Conservation (phyloP, 2,888 invertebrate genomes). For the Leptopilina drosophilae region DNA sequence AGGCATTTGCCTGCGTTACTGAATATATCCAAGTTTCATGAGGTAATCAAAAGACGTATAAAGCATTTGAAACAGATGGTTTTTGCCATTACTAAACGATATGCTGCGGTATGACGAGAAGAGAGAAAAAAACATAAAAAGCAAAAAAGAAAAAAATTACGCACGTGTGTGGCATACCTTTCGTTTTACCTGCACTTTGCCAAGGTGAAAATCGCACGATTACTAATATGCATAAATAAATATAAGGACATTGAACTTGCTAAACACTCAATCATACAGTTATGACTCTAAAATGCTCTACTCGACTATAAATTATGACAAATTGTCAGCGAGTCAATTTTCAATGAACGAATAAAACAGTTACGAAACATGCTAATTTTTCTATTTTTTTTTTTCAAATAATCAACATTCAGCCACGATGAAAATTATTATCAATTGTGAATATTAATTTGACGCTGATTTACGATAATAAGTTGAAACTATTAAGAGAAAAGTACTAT, state of each 20-base stretch:
- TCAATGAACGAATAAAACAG: too few relatives aligned
- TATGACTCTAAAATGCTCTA: not conserved
- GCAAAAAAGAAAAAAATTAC: constrained; percentile 3
- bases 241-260: constrained; percentile 29
- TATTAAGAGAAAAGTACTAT: too few relatives aligned
- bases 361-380: too few relatives aligned
- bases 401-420: too few relatives aligned
- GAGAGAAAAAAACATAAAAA: too few relatives aligned
- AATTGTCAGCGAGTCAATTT: too few relatives aligned
- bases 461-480: too few relatives aligned
- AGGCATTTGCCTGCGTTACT: constrained; percentile 19
- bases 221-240: constrained; percentile 23
- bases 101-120: not conserved
- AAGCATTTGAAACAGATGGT: constrained; percentile 33
- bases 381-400: too few relatives aligned
- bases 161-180: constrained; percentile 36
- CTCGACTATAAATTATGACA: too few relatives aligned
- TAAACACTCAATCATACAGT: not conserved
- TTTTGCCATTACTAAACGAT: constrained; percentile 17
- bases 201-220: constrained; percentile 34
- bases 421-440: too few relatives aligned
- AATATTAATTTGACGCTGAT: too few relatives aligned
- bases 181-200: constrained; percentile 24
- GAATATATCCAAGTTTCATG: constrained; percentile 31
- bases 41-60: constrained; percentile 37